Conservation (phyloP, 1,140 invertebrate species). For the Drosophila hydei region DNA sequence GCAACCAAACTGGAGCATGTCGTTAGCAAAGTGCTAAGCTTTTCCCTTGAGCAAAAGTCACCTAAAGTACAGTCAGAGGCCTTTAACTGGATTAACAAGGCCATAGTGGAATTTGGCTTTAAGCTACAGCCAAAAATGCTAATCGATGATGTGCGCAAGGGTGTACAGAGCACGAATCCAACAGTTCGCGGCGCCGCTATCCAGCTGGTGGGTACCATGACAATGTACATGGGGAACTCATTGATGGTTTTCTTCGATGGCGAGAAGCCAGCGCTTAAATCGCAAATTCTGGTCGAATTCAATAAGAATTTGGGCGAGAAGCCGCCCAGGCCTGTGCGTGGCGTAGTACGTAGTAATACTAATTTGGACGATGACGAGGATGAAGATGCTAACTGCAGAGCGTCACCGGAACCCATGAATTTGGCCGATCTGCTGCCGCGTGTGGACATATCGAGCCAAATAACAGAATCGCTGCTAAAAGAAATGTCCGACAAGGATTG, state of each 20-base stretch:
- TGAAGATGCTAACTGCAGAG: conserved; percentile 85
- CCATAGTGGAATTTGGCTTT: conserved; percentile 94
- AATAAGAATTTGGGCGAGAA: conserved; percentile 91
- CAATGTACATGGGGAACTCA: conserved; percentile 91
- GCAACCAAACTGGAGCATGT: conserved; percentile 91
- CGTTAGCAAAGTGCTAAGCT: conserved; percentile 88
- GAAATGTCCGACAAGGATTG: conserved; percentile 97
- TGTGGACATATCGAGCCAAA: conserved; percentile 93
- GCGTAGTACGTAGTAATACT: conserved; percentile 67
- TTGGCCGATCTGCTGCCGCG: conserved; percentile 89
- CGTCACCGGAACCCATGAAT: conserved; percentile 84
- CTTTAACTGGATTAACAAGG: conserved; percentile 90
- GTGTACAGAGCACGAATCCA: conserved; percentile 92
- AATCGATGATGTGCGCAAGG: conserved; percentile 93
- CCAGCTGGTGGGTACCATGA: conserved; percentile 86
- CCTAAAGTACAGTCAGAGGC: conserved; percentile 95
- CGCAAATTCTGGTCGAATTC: conserved; percentile 94
- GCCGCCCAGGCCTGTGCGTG: conserved; percentile 89
- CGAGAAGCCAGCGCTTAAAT: conserved; percentile 93
- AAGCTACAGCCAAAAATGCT: conserved; percentile 89
- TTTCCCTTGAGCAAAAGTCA: conserved; percentile 94
- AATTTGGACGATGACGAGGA: conserved; percentile 85
- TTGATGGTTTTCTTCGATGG: conserved; percentile 92
- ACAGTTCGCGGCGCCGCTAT: conserved; percentile 91
- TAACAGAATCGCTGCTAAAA: conserved; percentile 91